phyloP scores from a whole-genome alignment of 2,797 vertebrate genomes.

The Arnoldichthys spilopterus region DNA sequence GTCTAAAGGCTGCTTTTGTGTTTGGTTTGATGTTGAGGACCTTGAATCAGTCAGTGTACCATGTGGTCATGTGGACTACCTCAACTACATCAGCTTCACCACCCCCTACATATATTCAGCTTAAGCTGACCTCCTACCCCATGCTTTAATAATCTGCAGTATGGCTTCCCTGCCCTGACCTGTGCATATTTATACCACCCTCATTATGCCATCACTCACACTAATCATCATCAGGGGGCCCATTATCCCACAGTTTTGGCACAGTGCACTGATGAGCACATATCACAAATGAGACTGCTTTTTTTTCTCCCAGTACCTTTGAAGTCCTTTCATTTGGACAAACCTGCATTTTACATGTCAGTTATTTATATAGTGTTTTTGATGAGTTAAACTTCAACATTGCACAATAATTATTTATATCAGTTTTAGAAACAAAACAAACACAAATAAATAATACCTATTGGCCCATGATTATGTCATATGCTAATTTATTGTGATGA shows the following conservation, averaged over 20 bases:
- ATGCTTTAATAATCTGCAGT: constrained; percentile 76
- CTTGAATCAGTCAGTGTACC: neutral
- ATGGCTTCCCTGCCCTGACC: constrained; percentile 70
- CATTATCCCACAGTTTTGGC: constrained; percentile 72
- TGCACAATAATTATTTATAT: too few relatives aligned
- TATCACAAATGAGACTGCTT: constrained; percentile 56
- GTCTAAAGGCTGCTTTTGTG: too few relatives aligned
- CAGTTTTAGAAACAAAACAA: too few relatives aligned
- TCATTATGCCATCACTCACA: constrained; percentile 80
- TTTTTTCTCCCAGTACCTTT: constrained; percentile 46
- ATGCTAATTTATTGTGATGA: too few relatives aligned
- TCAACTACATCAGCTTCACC: neutral
- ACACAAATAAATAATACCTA: too few relatives aligned
- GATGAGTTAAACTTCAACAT: neutral
- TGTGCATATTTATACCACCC: constrained; percentile 78
- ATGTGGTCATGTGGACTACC: neutral
- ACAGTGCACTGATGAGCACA: constrained; percentile 54
- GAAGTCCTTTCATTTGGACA: constrained; percentile 2
- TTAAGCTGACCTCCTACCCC: constrained; percentile 74
- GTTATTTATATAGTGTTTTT: neutral
- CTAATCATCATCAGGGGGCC: constrained; percentile 77
- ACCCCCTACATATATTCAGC: neutral
- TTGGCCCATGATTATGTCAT: too few relatives aligned
- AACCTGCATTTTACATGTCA: neutral
- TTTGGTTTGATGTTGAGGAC: neutral